These are phyloP conservation scores for Asobara japonica DNA, from an alignment of 1,140 invertebrate species.

Conservation along the genomic window DNA sequence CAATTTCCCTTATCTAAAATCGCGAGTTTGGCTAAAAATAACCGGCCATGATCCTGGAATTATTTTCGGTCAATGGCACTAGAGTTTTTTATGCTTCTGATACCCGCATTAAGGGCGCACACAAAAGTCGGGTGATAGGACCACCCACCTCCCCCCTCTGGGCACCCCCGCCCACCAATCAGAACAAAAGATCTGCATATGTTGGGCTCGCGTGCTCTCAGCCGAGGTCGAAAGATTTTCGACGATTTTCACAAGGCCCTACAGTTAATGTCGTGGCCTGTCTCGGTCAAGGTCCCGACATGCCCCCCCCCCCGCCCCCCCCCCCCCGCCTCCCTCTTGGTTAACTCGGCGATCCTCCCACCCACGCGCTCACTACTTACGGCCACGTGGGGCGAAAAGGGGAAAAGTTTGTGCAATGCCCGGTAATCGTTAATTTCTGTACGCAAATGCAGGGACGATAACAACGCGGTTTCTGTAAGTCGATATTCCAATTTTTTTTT, in stretches of 20 bases:
- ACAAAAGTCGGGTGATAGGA: no score
- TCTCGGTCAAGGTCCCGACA: constrained; percentile 18
- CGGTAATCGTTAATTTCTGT: not conserved
- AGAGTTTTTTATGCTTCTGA: not conserved
- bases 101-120: not conserved
- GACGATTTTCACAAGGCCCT: constrained; percentile 5
- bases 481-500: no score
- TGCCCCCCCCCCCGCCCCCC: no score
- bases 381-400: not conserved
- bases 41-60: not conserved
- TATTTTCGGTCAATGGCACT: constrained; percentile 3
- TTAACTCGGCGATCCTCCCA: not conserved
- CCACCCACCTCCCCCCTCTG: no score
- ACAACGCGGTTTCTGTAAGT: no score
- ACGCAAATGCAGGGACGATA: not conserved
- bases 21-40: not conserved
- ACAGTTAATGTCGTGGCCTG: not conserved
- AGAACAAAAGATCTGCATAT: not conserved
- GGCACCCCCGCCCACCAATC: not conserved
- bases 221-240: constrained; percentile 18
- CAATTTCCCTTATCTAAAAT: not conserved
- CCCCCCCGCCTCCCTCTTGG: no score
- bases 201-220: not conserved
- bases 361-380: not conserved
- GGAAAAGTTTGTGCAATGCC: not conserved